A percentile compares a stretch with the other conserved stretches of the same genome.
phyloP scores from a whole-genome alignment of 2,113 vertebrate genomes.

The Chloropsis cyanopogon region DNA sequence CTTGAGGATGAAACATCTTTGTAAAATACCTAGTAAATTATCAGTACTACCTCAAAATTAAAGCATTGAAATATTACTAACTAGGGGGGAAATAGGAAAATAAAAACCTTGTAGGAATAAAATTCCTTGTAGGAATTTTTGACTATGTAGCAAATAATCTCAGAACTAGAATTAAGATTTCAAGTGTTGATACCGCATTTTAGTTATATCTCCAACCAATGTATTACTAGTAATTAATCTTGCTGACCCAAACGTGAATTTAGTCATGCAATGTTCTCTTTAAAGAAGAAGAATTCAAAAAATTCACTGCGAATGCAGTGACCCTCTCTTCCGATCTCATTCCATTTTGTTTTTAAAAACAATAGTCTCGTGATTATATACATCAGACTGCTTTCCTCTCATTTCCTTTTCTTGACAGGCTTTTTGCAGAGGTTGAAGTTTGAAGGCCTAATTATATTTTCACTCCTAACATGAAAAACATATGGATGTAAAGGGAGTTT shows the following conservation, averaged over 20 bases:
- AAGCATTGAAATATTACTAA: background rate
- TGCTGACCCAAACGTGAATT: background rate
- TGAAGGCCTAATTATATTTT: background rate
- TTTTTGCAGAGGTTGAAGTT: background rate
- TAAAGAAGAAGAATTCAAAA: background rate
- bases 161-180: background rate
- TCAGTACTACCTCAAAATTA: background rate
- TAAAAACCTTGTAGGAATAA: too few species aligned
- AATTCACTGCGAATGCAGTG: background rate
- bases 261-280: background rate
- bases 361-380: background rate
- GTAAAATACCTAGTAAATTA: background rate
- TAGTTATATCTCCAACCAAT: background rate
- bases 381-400: background rate
- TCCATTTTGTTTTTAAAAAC: background rate
- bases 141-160: background rate
- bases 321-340: background rate
- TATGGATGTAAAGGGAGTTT: background rate
- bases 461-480: background rate
- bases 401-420: background rate
- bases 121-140: background rate
- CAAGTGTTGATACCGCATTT: background rate
- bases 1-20: background rate
- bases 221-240: background rate
- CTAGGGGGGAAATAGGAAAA: fast-evolving